A percentile compares a stretch with the other conserved stretches of the same genome.
Conservation (phyloP, 2,888 invertebrate genomes). For the Cremastobaeus sp. region DNA sequence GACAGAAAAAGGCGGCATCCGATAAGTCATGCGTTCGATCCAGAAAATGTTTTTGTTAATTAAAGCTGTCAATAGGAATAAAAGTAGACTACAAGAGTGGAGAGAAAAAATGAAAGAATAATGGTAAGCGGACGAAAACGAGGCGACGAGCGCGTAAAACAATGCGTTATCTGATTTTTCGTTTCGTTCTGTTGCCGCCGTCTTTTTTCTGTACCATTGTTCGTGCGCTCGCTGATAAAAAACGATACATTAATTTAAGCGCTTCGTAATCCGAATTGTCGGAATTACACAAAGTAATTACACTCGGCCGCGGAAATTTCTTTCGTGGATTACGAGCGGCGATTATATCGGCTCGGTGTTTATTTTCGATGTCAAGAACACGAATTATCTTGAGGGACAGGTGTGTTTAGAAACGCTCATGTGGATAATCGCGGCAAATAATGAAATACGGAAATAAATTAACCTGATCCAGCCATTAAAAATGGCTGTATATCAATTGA, state of each 20-base stretch:
- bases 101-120: not conserved
- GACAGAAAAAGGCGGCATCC: too few species aligned
- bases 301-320: conserved; percentile 27
- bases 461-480: too few species aligned
- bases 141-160: not conserved
- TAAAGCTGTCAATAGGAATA: conserved; percentile 16
- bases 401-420: conserved; percentile 7
- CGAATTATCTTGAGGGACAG: conserved; percentile 2
- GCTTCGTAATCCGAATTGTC: conserved; percentile 32
- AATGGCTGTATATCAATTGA: too few species aligned
- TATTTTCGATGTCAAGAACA: conserved; percentile 23
- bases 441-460: conserved; percentile 9
- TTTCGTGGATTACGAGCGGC: conserved; percentile 25
- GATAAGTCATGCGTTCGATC: too few species aligned
- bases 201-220: conserved; percentile 24
- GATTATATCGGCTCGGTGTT: conserved; percentile 23
- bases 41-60: conserved; percentile 20
- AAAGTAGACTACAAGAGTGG: not conserved
- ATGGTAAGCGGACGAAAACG: not conserved
- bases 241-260: conserved; percentile 22
- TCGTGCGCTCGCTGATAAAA: conserved; percentile 22
- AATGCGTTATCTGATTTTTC: conserved; percentile 29
- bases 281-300: conserved; percentile 36
- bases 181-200: conserved; percentile 15
- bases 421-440: conserved; percentile 3